phyloP scores from a whole-genome alignment of 2,888 invertebrate genomes.

The Antheraea assamensis region DNA sequence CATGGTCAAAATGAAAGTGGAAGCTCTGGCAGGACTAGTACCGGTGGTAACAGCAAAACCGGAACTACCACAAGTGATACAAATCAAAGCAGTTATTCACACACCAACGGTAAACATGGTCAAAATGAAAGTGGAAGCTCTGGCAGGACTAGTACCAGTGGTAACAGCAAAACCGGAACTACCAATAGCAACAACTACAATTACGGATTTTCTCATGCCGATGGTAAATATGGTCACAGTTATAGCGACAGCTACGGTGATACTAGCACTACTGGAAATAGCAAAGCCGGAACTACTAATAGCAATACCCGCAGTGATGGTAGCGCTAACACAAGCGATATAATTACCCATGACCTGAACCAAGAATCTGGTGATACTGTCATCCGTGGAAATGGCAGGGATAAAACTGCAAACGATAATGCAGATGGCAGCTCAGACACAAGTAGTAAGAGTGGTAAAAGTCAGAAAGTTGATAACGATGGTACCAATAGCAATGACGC shows the following conservation, averaged over 20 bases:
- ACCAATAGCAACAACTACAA: neutral
- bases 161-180: neutral
- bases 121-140: neutral
- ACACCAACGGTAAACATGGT: neutral
- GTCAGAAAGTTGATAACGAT: no score
- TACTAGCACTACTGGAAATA: neutral
- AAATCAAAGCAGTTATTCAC: neutral
- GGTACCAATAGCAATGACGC: no score
- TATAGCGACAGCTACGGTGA: neutral
- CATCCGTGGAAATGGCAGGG: no score
- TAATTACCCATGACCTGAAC: neutral
- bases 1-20: neutral
- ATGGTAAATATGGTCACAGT: neutral
- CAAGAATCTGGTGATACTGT: no score
- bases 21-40: neutral
- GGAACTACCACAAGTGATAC: neutral
- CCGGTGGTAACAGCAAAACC: neutral
- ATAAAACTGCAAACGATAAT: no score
- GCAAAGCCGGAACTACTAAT: neutral
- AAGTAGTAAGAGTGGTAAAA: no score
- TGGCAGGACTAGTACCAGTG: neutral
- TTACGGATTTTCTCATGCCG: neutral
- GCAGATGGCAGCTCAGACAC: no score
- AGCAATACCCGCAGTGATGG: neutral
- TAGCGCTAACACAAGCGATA: neutral